These are phyloP conservation scores for Plutella xylostella DNA, from an alignment of 2,888 invertebrate species.

Conservation along the genomic window DNA sequence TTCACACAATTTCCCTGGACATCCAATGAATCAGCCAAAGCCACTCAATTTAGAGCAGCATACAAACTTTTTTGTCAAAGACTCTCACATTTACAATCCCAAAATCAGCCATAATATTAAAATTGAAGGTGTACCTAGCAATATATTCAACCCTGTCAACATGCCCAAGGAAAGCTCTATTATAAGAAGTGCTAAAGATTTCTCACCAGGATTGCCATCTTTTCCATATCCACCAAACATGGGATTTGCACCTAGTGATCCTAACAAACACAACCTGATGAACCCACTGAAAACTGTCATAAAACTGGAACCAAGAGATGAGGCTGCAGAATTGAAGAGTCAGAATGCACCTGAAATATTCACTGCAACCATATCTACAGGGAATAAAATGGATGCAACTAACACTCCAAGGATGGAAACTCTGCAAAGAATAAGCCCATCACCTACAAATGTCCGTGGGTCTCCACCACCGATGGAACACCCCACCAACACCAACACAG, in stretches of 20 bases:
- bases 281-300: conserved; percentile 64
- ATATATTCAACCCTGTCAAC: conserved; percentile 56
- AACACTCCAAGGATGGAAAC: conserved; percentile 51
- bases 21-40: conserved; percentile 46
- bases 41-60: conserved; percentile 53
- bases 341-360: conserved; percentile 62
- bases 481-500: conserved; percentile 44
- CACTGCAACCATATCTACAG: conserved; percentile 57
- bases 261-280: conserved; percentile 52
- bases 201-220: conserved; percentile 44
- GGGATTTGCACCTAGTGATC: conserved; percentile 44
- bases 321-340: conserved; percentile 52
- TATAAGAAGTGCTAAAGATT: conserved; percentile 57
- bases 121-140: conserved; percentile 52
- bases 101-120: conserved; percentile 55
- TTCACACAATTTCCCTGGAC: conserved; percentile 52
- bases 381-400: conserved; percentile 54
- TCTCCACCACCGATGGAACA: conserved; percentile 58
- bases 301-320: conserved; percentile 64
- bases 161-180: conserved; percentile 55
- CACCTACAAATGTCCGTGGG: conserved; percentile 48
- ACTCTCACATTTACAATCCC: conserved; percentile 56
- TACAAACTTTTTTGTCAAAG: conserved; percentile 61
- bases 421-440: conserved; percentile 56
- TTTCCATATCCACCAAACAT: conserved; percentile 51